phyloP scores from a whole-genome alignment of 2,797 vertebrate species.

The Poecilia picta region DNA sequence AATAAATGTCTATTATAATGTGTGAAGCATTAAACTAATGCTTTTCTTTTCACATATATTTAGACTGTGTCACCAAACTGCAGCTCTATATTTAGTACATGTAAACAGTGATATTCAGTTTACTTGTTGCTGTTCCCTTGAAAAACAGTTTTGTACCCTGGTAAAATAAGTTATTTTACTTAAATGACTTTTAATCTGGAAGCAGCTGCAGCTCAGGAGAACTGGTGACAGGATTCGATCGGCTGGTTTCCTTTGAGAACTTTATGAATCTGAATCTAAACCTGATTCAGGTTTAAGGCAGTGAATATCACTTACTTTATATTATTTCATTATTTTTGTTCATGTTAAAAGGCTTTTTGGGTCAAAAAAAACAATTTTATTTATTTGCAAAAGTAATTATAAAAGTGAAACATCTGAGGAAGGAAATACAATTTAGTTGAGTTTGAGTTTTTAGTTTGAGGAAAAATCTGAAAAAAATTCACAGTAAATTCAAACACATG shows the following conservation, averaged over 20 bases:
- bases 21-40: not conserved
- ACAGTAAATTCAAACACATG: not conserved
- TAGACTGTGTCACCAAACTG: not conserved
- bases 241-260: not conserved
- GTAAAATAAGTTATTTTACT: not conserved
- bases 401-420: no score
- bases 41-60: not conserved
- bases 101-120: not conserved
- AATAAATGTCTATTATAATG: not conserved
- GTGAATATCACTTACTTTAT: no score
- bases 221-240: not conserved
- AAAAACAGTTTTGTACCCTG: no score
- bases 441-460: not conserved
- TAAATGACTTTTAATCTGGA: not conserved
- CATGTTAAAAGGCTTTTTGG: not conserved
- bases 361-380: not conserved
- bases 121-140: no score
- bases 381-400: no score
- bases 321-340: no score
- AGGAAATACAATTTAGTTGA: not conserved
- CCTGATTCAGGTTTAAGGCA: no score
- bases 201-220: not conserved
- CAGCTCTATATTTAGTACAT: not conserved
- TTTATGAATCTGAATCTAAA: not conserved
- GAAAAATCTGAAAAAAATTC: not conserved